Conservation (phyloP, 2,888 invertebrate species). For the Nephrotoma flavescens region DNA sequence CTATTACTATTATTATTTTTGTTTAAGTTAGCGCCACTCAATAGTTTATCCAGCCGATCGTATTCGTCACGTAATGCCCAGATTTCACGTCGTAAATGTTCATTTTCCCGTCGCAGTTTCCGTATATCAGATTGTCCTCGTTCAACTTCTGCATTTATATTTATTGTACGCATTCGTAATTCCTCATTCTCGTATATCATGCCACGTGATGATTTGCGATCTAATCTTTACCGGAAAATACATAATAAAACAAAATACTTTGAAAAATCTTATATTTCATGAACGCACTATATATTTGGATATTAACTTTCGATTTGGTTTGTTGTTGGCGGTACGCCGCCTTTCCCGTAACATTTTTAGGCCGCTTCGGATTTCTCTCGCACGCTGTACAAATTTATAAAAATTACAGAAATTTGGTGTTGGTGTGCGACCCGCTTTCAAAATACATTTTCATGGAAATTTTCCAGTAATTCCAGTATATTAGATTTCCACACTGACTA, state of each 20-base stretch:
- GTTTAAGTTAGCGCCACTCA: constrained; percentile 35
- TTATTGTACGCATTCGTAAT: constrained; percentile 71
- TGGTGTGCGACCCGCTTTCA: neutral
- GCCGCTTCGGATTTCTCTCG: neutral
- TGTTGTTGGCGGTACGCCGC: constrained; percentile 74
- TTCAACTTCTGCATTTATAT: constrained; percentile 86
- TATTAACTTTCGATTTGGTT: constrained; percentile 69
- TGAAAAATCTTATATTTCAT: neutral
- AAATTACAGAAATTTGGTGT: neutral
- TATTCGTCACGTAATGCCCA: constrained; percentile 79
- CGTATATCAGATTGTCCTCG: constrained; percentile 82
- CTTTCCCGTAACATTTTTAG: constrained; percentile 71
- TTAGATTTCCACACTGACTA: neutral
- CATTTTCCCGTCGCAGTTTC: constrained; percentile 75
- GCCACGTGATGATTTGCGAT: constrained; percentile 79
- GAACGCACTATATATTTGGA: neutral
- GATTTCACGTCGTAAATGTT: constrained; percentile 72
- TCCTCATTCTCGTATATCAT: constrained; percentile 93
- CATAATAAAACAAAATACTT: constrained; percentile 3
- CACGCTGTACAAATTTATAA: neutral
- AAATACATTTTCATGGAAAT: neutral
- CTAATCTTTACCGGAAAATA: constrained; percentile 42
- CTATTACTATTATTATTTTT: neutral
- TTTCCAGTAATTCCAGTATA: neutral
- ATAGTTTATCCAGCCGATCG: constrained; percentile 66